Base-by-base conservation (phyloP, 2,888 invertebrate species). In the Yponomeuta sedellus region DNA sequence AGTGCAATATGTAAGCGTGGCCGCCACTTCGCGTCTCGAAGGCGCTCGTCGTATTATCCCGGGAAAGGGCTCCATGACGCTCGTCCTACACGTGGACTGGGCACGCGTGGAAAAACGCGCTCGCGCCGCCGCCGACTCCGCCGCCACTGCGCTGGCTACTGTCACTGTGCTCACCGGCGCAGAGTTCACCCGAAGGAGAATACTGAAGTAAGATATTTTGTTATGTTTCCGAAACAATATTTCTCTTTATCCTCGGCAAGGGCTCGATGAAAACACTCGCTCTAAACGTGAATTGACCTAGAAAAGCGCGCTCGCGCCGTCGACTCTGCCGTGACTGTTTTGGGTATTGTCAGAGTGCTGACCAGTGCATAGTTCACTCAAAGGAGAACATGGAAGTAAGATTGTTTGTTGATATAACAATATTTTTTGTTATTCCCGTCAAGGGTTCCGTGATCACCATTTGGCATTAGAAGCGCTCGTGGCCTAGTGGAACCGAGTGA, bases 131-230 rank as follows among this genome's bases (percentile, higher is more conserved):
- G 69, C n/a, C 11, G 39, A 12, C n/a, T 44, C 62, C 34, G 34
- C 57, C 20, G 58, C 79, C 61, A 67, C 74, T 67, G 75, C 83
- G 12, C 81, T 88, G 44, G 88, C 87, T 70, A 78, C 67, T 25
- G 19, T 90, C 76, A 79, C 80, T 44, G 80, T 85, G 64, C 82
- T 90, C 70, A 81, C 86, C 16, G 89, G 88, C 52, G 77, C 83
- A 0, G 88, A 88, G 74, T 57, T 71, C 71, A 85, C 86, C 0
- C 67, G 89, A 0, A 75, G 82, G 6, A 74, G 89, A 76, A 87
- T 90, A 79, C 80, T 89, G 62, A 83, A 78, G 89, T 87, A 68
- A 11, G 64, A 52, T 52, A 16, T 52, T 44, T 12, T 44, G 2
- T 12, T 10, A 10, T 6, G 44, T 2, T 6, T 78, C 68, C n/a